Evolutionary conservation across 2,797 vertebrate species (phyloP).

Genomic region (Epinephelus malabaricus): DNA sequence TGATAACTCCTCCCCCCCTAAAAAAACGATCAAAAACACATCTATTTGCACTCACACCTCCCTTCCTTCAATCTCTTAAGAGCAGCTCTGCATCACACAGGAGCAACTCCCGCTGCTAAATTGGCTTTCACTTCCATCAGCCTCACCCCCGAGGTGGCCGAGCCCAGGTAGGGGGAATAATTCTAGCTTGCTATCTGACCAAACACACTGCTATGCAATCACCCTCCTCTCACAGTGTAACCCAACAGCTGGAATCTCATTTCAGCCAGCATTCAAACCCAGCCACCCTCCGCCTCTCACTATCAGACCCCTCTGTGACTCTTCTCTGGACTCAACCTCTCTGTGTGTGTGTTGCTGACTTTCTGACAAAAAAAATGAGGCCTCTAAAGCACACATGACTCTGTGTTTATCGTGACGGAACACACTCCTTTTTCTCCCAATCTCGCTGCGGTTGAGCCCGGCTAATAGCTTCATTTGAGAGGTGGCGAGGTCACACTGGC

Average conservation of each 20-base stretch:
- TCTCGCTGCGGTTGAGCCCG: conserved; percentile 47
- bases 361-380: conserved; percentile 43
- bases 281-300: conserved; percentile 24
- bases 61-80: conserved; percentile 59
- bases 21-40: conserved; percentile 50
- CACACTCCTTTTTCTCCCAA: conserved; percentile 33
- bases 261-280: conserved; percentile 62
- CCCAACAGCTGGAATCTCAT: conserved; percentile 74
- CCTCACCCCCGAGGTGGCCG: conserved; percentile 59
- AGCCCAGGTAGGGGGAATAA: conserved; percentile 58
- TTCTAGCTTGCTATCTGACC: conserved; percentile 75
- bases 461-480: conserved; percentile 73
- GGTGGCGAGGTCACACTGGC: conserved; percentile 62
- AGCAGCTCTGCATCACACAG: conserved; percentile 57
- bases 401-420: conserved; percentile 54
- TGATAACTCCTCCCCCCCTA: neutral
- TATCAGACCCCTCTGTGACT: conserved; percentile 59
- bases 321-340: conserved; percentile 40
- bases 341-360: conserved; percentile 34
- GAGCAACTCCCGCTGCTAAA: conserved; percentile 61
- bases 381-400: conserved; percentile 38
- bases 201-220: conserved; percentile 71
- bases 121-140: conserved; percentile 72
- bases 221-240: conserved; percentile 60
- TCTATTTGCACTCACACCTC: conserved; percentile 41